Evolutionary conservation across 1,140 invertebrate genomes (phyloP), one percentile per base, ranked within the genome.

Genomic region (Harlomillsia oculata): DNA sequence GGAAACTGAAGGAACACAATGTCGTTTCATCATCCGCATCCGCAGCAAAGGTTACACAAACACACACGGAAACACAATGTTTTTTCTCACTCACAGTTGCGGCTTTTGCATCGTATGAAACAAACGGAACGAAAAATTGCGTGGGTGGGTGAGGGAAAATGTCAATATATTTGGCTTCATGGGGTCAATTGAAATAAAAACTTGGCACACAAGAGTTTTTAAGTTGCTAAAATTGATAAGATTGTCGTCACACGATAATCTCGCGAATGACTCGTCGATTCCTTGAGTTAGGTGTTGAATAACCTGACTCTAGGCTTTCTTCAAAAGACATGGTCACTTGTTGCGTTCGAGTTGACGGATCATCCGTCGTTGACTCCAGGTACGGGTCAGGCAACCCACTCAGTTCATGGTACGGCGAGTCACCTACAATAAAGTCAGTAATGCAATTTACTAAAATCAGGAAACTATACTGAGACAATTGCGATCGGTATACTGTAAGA

Each of bases 231-330:
- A 21, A 54, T 64, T 64, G 62, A 59, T 59, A 64, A 59, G 62
- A 64, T 61, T 64, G 62, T 64, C 62, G 59, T 62, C 82, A 95
- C 69, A 95, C 90, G 72, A 94, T 93, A 71, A 94, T 93, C 73
- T 93, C 90, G 56, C 89, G 79, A 67, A 94, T 93, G 69, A 94
- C 88, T 69, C 89, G 75, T 52, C 88, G 78, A 64, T 84, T 86
- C 67, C 88, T 81, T 62, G 87, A 89, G 75, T 91, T 93, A 36
- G 89, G 89, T 53, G 89, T 92, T 37, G 89, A 92, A 71, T 91
- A 93, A 8, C 89, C 89, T 44, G 87, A 90, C 72, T 93, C 89
- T 13, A 91, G 77, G 60, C 85, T 89, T 72, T 92, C 89, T 73
- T 93, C 90, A 72, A 90, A 92, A 68, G 85, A 86, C 53, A 91